Evolutionary conservation across 2,888 invertebrate genomes (phyloP), one percentile per base, ranked within the genome.

Genomic region (Phytoseiulus persimilis): DNA sequence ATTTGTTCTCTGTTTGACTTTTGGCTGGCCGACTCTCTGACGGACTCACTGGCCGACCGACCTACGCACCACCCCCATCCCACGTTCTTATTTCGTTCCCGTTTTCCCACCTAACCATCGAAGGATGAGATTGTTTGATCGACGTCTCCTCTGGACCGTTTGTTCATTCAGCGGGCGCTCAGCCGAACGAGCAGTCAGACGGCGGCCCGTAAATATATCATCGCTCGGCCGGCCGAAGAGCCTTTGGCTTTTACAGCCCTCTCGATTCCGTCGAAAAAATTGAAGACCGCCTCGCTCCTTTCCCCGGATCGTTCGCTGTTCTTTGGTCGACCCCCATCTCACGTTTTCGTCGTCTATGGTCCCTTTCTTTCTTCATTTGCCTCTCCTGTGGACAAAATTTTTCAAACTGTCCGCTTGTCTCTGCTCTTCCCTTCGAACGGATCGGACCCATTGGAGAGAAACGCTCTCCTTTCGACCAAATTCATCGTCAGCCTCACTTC

Each of bases 201-300:
- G 87, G 39, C 87, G 32, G 87, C 87, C 32, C 87, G 87, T 87
- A 87, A 87, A 87, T 87, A 87, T 87, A 87, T 87, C 87, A 87
- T 87, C 87, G 87, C n/a, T 45, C 9, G 39, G 32, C n/a, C 84
- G 32, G 33, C 33, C 87, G n/a, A 87, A 87, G 87, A 87, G 87
- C 39, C 45, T 87, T 87, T 23, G 87, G 87, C 87, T 87, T 87
- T 87, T 87, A 87, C 87, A 87, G 87, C 87, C 87, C 87, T 45
- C 87, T 87, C 87, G 87, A 87, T 45, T 87, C 87, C 87, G 87
- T 33, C 33, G 28, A 87, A 87, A 45, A 65, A 65, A 65, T 39
- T 6, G 18, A 65, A 65, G 65, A 65, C 65, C 65, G 65, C 65
- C 65, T 65, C 65, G 65, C 65, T 65, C 65, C 65, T 65, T 65